Evolutionary conservation across 2,797 vertebrate species (phyloP).

Genomic region (Coilia nasus): DNA sequence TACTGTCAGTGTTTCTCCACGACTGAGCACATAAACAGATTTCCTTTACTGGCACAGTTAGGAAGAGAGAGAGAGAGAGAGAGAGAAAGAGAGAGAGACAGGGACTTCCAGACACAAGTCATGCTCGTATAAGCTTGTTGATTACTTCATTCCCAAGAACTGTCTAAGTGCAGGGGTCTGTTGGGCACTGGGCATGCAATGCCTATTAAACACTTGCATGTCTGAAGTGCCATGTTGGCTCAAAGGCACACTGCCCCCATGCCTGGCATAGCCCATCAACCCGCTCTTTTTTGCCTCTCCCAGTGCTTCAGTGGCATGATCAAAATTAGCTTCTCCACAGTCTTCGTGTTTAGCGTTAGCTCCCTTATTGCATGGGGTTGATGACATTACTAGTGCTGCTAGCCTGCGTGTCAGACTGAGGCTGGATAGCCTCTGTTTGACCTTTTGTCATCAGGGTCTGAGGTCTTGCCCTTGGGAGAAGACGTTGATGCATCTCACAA

Average conservation of each 20-base stretch:
- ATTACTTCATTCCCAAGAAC: constrained; percentile 61
- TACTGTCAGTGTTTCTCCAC: constrained; percentile 35
- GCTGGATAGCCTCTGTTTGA: not conserved
- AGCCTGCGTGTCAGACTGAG: not conserved
- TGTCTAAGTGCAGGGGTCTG: constrained; percentile 57
- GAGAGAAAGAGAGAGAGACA: too few species aligned
- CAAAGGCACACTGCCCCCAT: not conserved
- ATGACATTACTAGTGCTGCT: not conserved
- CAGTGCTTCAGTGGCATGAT: not conserved
- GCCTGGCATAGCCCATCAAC: not conserved
- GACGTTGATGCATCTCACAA: not conserved
- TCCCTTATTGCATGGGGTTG: not conserved
- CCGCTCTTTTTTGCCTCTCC: not conserved
- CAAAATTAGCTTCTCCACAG: not conserved
- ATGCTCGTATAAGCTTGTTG: constrained; percentile 51
- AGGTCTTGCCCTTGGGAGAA: not conserved
- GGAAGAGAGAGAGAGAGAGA: constrained; percentile 20
- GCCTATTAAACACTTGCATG: constrained; percentile 53
- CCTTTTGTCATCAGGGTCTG: not conserved
- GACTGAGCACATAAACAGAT: constrained; percentile 61
- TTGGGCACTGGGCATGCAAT: constrained; percentile 51
- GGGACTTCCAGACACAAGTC: constrained; percentile 23
- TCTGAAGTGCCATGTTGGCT: not conserved
- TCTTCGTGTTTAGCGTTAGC: not conserved
- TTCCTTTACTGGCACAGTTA: constrained; percentile 50